Evolutionary conservation across 2,888 invertebrate species (phyloP).

Genomic region (Frankliniella intonsa): DNA sequence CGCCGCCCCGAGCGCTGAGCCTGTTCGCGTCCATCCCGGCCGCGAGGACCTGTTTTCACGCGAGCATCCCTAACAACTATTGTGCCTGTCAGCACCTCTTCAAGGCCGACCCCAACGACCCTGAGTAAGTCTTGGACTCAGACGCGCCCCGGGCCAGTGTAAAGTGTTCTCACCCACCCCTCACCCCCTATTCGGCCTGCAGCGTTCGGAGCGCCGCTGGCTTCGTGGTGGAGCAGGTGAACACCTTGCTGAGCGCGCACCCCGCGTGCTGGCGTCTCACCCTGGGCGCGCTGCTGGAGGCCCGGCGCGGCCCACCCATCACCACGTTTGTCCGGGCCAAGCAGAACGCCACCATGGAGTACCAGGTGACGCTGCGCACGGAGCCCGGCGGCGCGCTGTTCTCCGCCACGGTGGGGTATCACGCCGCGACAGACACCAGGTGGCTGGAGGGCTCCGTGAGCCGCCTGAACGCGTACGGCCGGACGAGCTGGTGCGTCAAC

Average conservation of each 20-base stretch:
- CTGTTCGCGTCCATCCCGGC: slow-evolving; percentile 68
- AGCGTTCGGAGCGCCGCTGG: slow-evolving; percentile 56
- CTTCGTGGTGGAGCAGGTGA: slow-evolving; percentile 61
- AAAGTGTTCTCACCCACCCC: neutral
- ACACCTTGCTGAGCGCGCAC: slow-evolving; percentile 56
- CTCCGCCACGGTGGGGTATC: slow-evolving; percentile 67
- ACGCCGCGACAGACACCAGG: slow-evolving; percentile 44
- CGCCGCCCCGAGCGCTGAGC: slow-evolving; percentile 59
- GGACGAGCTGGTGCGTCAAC: slow-evolving; percentile 67
- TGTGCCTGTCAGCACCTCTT: slow-evolving; percentile 76
- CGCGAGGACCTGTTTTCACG: slow-evolving; percentile 68
- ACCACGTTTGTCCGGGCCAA: neutral
- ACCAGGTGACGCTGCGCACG: slow-evolving; percentile 55
- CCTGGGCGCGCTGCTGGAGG: slow-evolving; percentile 60
- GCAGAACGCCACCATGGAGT: neutral
- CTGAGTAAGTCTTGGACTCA: neutral
- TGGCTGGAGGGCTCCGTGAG: slow-evolving; percentile 67
- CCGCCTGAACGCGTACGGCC: slow-evolving; percentile 73
- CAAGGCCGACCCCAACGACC: slow-evolving; percentile 51
- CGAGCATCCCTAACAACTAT: slow-evolving; percentile 78
- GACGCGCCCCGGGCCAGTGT: neutral
- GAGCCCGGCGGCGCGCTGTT: slow-evolving; percentile 67
- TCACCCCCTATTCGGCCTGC: neutral
- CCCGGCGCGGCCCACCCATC: slow-evolving; percentile 53
- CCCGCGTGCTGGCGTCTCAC: slow-evolving; percentile 61